Conservation (phyloP, 2,113 vertebrate species). For the Cynoglossus semilaevis region DNA sequence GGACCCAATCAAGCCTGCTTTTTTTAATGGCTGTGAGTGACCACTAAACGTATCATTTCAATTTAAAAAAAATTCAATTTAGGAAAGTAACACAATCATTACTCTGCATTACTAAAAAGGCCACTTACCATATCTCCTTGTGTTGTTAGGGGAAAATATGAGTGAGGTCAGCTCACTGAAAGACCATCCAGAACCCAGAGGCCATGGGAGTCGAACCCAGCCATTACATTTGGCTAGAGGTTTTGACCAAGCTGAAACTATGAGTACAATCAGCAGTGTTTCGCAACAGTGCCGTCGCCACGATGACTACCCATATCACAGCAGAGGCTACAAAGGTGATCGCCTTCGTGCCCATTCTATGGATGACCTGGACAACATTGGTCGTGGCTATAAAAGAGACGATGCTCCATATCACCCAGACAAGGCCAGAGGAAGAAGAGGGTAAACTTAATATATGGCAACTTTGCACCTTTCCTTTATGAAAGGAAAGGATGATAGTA, state of each 20-base stretch:
- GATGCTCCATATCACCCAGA: conserved; percentile 54
- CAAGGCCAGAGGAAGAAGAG: conserved; percentile 69
- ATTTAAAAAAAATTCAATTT: no score
- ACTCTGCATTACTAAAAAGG: no score
- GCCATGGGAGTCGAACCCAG: conserved; percentile 65
- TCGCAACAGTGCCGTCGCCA: conserved; percentile 70
- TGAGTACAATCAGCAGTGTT: conserved; percentile 81
- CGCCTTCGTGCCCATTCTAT: conserved; percentile 79
- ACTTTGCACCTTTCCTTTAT: no score
- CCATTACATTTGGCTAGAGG: conserved; percentile 71
- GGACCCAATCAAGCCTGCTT: conserved; percentile 79
- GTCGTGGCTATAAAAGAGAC: conserved; percentile 51
- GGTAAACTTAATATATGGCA: conserved; percentile 50
- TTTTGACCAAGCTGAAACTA: conserved; percentile 76
- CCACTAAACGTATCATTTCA: not conserved
- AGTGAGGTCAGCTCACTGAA: conserved; percentile 88
- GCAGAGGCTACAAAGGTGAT: conserved; percentile 31
- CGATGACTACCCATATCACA: conserved; percentile 52
- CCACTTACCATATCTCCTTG: not conserved
- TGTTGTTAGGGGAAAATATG: conserved; percentile 75
- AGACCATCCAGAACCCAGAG: conserved; percentile 70
- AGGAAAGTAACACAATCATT: no score
- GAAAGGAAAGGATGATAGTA: no score
- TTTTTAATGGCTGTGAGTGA: conserved; percentile 79
- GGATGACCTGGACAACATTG: conserved; percentile 83